Percentiles rank a stretch among this genome's conserved stretches.
phyloP scores from a whole-genome alignment of 2,888 invertebrate species.

The Agrypnus murinus region DNA sequence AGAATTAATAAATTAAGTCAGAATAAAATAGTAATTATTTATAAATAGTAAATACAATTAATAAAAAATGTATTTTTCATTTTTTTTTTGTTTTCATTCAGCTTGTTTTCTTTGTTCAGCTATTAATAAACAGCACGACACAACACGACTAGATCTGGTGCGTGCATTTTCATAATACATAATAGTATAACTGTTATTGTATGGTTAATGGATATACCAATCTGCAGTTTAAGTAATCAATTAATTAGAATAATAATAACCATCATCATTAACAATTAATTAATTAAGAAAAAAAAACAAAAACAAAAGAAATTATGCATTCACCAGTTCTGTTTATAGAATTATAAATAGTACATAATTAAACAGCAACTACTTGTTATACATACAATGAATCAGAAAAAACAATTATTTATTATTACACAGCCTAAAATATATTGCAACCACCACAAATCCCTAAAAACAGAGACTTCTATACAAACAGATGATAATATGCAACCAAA shows the following conservation, averaged over 20 bases:
- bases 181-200: neutral
- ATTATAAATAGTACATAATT: neutral
- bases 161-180: too few relatives aligned
- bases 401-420: slow-evolving; percentile 42
- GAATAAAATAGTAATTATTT: slow-evolving; percentile 60
- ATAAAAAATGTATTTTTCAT: slow-evolving; percentile 21
- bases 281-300: slow-evolving; percentile 22
- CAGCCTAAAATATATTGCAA: slow-evolving; percentile 35
- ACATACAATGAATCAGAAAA: slow-evolving; percentile 46
- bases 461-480: too few relatives aligned
- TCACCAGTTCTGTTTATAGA: slow-evolving; percentile 8
- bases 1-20: slow-evolving; percentile 63
- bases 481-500: too few relatives aligned
- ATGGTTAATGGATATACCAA: slow-evolving; percentile 14
- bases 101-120: too few relatives aligned
- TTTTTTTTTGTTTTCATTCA: too few relatives aligned
- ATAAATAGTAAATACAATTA: slow-evolving; percentile 41
- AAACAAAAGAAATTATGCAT: neutral
- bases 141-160: slow-evolving; percentile 35
- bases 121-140: slow-evolving; percentile 30
- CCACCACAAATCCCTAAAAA: slow-evolving; percentile 22
- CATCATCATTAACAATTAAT: neutral
- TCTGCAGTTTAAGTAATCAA: slow-evolving; percentile 1
- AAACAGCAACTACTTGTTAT: slow-evolving; percentile 23
- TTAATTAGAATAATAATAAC: too few relatives aligned